Evolutionary conservation across 2,797 vertebrate species (phyloP).

Genomic region (Miichthys miiuy): DNA sequence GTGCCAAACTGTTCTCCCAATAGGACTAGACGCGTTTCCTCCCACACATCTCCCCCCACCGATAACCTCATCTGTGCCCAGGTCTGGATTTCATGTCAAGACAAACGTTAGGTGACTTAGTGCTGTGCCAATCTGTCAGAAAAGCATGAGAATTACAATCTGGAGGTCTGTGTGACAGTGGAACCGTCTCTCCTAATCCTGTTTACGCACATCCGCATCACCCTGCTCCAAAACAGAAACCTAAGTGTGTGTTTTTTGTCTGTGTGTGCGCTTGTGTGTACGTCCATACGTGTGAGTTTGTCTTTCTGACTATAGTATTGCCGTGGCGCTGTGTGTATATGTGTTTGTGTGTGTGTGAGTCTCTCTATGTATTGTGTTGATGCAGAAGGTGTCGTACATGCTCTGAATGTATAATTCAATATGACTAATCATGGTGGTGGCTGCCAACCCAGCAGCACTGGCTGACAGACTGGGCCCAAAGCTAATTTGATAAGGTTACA

Average conservation of each 20-base stretch:
- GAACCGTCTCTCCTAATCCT: conserved; percentile 86
- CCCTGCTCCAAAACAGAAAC: conserved; percentile 83
- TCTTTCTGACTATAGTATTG: conserved; percentile 63
- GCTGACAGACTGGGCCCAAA: conserved; percentile 85
- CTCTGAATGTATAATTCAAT: conserved; percentile 88
- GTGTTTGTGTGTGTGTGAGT: conserved; percentile 36
- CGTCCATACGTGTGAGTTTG: conserved; percentile 41
- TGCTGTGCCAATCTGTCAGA: conserved; percentile 85
- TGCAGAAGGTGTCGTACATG: conserved; percentile 80
- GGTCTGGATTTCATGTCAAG: conserved; percentile 84
- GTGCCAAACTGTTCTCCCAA: conserved; percentile 66
- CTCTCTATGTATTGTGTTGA: conserved; percentile 74
- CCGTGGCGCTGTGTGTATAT: conserved; percentile 38
- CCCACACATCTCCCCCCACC: conserved; percentile 73
- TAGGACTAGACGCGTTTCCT: conserved; percentile 75
- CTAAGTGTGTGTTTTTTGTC: conserved; percentile 56
- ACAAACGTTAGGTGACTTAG: conserved; percentile 87
- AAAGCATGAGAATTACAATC: conserved; percentile 87
- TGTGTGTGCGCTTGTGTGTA: conserved; percentile 29
- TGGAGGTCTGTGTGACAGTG: conserved; percentile 86
- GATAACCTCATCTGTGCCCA: conserved; percentile 84
- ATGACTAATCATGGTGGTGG: conserved; percentile 87
- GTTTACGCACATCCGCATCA: conserved; percentile 87
- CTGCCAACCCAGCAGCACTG: conserved; percentile 82
- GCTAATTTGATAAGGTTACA: conserved; percentile 87